These are phyloP conservation scores for Chironomus striatipennis DNA, from an alignment of 1,140 invertebrate genomes.

Conservation along the genomic window DNA sequence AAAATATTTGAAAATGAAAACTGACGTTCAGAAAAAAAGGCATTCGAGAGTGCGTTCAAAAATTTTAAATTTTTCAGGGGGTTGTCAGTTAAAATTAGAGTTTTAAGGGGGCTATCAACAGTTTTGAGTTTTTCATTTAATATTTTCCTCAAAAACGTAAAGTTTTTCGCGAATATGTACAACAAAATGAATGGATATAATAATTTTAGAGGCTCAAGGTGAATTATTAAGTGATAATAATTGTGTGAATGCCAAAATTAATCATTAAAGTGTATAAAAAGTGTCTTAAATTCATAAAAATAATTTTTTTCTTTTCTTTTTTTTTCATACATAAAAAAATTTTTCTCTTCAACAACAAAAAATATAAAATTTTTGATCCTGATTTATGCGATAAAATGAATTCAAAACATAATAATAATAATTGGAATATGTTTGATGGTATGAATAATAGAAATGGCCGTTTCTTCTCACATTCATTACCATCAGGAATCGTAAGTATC, in stretches of 20 bases:
- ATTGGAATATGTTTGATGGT: not conserved
- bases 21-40: no score
- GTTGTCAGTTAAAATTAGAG: no score
- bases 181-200: conserved; percentile 23
- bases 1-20: no score
- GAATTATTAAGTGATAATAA: conserved; percentile 2
- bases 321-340: not conserved
- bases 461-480: conserved; percentile 40
- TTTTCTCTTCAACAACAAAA: not conserved
- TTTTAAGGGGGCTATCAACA: no score
- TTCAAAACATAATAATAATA: not conserved
- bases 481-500: conserved; percentile 39
- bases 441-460: conserved; percentile 34
- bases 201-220: conserved; percentile 20
- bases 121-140: conserved; percentile 14
- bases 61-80: no score
- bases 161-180: conserved; percentile 18
- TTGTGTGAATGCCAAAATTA: not conserved
- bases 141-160: not conserved
- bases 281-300: not conserved
- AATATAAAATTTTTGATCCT: not conserved
- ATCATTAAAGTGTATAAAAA: not conserved
- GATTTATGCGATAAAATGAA: not conserved
- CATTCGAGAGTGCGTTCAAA: no score
- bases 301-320: not conserved